Evolutionary conservation across 2,888 invertebrate species (phyloP).

Genomic region (Lacanobia oleracea): DNA sequence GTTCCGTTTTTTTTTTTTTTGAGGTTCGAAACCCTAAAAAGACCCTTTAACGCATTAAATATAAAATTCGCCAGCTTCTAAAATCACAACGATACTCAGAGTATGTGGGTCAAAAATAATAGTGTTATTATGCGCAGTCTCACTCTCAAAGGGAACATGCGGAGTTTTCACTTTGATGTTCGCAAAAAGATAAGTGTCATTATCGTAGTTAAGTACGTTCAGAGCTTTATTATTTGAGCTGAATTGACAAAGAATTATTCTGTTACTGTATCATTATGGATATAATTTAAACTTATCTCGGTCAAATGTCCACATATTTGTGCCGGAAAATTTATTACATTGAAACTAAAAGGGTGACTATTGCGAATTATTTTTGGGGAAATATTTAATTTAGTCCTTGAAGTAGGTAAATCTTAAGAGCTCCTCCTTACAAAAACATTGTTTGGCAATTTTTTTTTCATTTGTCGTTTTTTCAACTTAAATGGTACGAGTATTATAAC

Average conservation of each 20-base stretch:
- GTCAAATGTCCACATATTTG: not conserved
- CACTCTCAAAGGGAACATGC: slow-evolving; percentile 39
- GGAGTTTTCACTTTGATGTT: slow-evolving; percentile 56
- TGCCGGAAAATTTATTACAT: not conserved
- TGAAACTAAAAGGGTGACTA: not conserved
- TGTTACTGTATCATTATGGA: not conserved
- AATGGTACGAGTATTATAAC: too few species aligned
- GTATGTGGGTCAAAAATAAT: slow-evolving; percentile 55
- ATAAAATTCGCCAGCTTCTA: slow-evolving; percentile 23
- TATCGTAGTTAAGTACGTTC: slow-evolving; percentile 19
- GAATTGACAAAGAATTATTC: not conserved
- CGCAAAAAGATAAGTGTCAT: slow-evolving; percentile 49
- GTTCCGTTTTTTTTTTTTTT: too few species aligned
- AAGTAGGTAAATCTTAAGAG: too few species aligned
- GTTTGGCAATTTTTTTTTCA: too few species aligned
- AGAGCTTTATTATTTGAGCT: not conserved
- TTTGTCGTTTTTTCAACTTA: too few species aligned
- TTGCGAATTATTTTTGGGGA: not conserved
- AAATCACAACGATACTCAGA: slow-evolving; percentile 46
- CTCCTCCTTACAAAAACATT: too few species aligned
- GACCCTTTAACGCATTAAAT: slow-evolving; percentile 9
- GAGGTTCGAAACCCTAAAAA: not conserved
- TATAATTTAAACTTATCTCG: not conserved
- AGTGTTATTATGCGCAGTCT: slow-evolving; percentile 60
- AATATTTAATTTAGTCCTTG: not conserved